A percentile compares a stretch with the other conserved stretches of the same genome.
These are phyloP conservation scores for Sander vitreus DNA, from an alignment of 2,113 vertebrate genomes.

Conservation along the genomic window DNA sequence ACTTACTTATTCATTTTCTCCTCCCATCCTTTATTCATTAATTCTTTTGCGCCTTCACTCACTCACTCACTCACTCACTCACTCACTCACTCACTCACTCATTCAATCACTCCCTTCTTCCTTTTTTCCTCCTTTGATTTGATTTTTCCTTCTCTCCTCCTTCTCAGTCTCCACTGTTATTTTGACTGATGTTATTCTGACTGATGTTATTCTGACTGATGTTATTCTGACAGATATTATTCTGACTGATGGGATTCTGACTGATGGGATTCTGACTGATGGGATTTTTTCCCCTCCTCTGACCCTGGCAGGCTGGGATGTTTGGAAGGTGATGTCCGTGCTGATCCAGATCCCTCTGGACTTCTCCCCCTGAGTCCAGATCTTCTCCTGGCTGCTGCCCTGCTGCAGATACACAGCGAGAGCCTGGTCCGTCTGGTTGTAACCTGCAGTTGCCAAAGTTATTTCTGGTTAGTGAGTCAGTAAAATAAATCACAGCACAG, in stretches of 20 bases:
- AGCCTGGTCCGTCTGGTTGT: constrained; percentile 90
- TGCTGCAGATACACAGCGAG: constrained; percentile 90
- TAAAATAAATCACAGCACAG: constrained; percentile 16
- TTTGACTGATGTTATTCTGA: no score
- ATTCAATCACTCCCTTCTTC: not conserved
- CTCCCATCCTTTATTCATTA: not conserved
- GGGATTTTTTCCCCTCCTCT: constrained; percentile 19
- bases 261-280: no score
- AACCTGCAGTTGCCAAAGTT: constrained; percentile 78
- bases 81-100: no score
- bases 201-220: no score
- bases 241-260: no score
- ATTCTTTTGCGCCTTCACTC: not conserved
- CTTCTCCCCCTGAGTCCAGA: constrained; percentile 91
- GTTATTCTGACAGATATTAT: no score
- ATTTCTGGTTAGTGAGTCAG: constrained; percentile 40
- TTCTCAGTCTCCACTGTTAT: no score
- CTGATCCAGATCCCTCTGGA: constrained; percentile 91
- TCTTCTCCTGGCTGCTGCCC: constrained; percentile 88
- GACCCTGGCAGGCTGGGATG: constrained; percentile 90
- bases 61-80: no score
- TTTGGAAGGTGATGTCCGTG: constrained; percentile 90
- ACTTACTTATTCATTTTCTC: no score
- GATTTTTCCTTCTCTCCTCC: not conserved
- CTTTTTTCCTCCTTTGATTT: no score